These are phyloP conservation scores for Zaprionus obscuricornis DNA, from an alignment of 2,888 invertebrate genomes.

Conservation along the genomic window DNA sequence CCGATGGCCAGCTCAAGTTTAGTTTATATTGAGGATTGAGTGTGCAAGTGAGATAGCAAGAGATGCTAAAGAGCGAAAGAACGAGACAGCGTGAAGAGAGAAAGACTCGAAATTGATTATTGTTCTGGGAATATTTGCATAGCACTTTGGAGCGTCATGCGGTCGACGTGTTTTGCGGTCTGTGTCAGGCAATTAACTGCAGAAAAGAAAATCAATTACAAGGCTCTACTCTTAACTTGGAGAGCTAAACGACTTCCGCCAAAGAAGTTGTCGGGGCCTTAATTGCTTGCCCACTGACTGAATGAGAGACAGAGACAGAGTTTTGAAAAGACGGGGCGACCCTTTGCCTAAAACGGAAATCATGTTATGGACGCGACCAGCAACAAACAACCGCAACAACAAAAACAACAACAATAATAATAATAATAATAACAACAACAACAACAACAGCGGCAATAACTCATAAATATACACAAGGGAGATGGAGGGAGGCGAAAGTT, in stretches of 20 bases:
- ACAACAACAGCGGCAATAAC: slow-evolving; percentile 48
- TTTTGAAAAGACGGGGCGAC: slow-evolving; percentile 6
- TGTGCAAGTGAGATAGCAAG: no score
- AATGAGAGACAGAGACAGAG: neutral
- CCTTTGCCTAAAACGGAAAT: slow-evolving; percentile 71
- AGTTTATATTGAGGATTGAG: no score
- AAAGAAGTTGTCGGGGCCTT: slow-evolving; percentile 56
- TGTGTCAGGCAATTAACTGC: slow-evolving; percentile 65
- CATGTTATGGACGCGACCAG: slow-evolving; percentile 62
- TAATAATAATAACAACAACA: slow-evolving; percentile 23
- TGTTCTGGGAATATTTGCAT: slow-evolving; percentile 66
- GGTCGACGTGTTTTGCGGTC: slow-evolving; percentile 60
- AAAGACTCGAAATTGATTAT: slow-evolving; percentile 42
- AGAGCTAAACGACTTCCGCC: slow-evolving; percentile 70
- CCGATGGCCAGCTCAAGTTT: slow-evolving; percentile 1
- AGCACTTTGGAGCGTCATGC: slow-evolving; percentile 66
- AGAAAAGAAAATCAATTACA: slow-evolving; percentile 65
- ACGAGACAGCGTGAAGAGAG: no score
- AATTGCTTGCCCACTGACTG: slow-evolving; percentile 42
- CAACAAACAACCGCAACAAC: slow-evolving; percentile 29
- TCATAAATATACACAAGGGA: slow-evolving; percentile 55
- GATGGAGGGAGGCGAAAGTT: neutral
- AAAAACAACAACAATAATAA: slow-evolving; percentile 48
- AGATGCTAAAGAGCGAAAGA: no score
- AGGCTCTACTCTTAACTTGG: slow-evolving; percentile 52